A percentile compares a stretch with the other conserved stretches of the same genome.
These are phyloP conservation scores for Drosophila atripex DNA, from an alignment of 2,888 invertebrate species.

Conservation along the genomic window DNA sequence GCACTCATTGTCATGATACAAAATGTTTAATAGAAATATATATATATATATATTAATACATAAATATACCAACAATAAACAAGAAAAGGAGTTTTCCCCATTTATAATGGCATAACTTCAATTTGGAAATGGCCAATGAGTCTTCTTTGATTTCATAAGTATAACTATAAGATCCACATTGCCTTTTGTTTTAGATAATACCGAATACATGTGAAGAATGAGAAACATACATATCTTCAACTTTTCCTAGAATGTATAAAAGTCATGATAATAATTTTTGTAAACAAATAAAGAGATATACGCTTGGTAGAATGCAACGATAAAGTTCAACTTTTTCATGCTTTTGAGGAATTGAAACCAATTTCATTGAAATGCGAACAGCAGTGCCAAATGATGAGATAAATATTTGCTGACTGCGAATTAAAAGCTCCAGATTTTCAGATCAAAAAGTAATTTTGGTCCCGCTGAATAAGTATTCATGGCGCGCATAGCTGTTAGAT, in stretches of 20 bases:
- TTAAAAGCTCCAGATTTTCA: constrained; percentile 33
- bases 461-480: constrained; percentile 59
- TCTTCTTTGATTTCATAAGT: constrained; percentile 39
- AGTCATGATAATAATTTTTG: constrained; percentile 65
- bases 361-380: constrained; percentile 48
- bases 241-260: constrained; percentile 57
- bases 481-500: constrained; percentile 49
- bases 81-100: constrained; percentile 44
- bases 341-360: constrained; percentile 58
- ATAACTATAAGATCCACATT: constrained; percentile 40
- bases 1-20: constrained; percentile 65
- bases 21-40: constrained; percentile 57
- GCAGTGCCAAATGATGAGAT: constrained; percentile 27
- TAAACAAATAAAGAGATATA: constrained; percentile 57
- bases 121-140: constrained; percentile 48
- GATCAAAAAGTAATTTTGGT: constrained; percentile 66
- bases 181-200: constrained; percentile 52
- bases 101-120: constrained; percentile 56
- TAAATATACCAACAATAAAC: constrained; percentile 64
- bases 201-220: constrained; percentile 59
- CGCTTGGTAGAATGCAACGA: constrained; percentile 50
- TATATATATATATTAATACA: constrained; percentile 58
- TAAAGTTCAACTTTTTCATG: constrained; percentile 71
- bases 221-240: constrained; percentile 53
- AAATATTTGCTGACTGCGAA: constrained; percentile 29